A percentile compares a stretch with the other conserved stretches of the same genome.
Conservation (phyloP, 2,113 vertebrate species). For the Nesogale talazaci region DNA sequence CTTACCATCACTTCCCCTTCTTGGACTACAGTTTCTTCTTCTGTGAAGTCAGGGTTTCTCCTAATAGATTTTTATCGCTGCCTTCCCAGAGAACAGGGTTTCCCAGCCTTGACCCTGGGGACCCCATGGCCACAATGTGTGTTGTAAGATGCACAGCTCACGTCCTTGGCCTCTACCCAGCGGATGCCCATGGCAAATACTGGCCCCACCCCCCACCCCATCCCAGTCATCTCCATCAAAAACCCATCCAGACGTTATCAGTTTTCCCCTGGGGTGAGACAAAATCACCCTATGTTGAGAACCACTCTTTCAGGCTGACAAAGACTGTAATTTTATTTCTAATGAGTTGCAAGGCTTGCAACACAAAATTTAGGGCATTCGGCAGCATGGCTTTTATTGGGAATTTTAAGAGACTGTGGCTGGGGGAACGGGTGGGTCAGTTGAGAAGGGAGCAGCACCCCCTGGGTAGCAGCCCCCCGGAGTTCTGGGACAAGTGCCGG, state of each 20-base stretch:
- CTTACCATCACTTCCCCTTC: background rate
- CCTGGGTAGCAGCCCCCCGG: background rate
- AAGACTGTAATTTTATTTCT: background rate
- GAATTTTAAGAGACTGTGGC: background rate
- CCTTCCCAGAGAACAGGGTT: background rate
- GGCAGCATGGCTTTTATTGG: background rate
- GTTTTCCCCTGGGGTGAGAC: background rate
- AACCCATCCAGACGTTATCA: background rate
- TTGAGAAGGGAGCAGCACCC: background rate
- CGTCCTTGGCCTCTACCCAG: background rate
- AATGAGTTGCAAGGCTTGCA: background rate
- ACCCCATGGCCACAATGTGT: background rate
- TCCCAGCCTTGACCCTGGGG: background rate
- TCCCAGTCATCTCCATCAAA: background rate
- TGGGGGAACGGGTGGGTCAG: background rate
- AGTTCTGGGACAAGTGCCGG: background rate
- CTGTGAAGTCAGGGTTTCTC: background rate
- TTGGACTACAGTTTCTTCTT: background rate
- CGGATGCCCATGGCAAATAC: background rate
- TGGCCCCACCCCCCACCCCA: background rate
- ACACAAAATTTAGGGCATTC: background rate
- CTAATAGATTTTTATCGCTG: background rate
- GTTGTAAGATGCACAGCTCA: background rate
- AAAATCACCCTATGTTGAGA: background rate
- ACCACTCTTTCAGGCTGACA: background rate